These are phyloP conservation scores for Benthochromis sp. DNA, from an alignment of 2,113 vertebrate genomes.

Conservation along the genomic window DNA sequence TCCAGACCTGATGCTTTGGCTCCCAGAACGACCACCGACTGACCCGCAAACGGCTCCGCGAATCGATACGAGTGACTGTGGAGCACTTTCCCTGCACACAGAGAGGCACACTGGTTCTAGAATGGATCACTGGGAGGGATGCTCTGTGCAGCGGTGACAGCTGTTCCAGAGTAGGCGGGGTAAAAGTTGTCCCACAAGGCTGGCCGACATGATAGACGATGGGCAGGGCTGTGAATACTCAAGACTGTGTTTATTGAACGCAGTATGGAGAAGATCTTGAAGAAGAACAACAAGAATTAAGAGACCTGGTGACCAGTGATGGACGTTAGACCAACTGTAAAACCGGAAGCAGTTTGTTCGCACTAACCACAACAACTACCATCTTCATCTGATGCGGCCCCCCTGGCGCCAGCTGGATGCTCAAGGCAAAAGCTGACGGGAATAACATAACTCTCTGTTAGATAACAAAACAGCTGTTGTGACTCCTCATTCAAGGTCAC, in stretches of 20 bases:
- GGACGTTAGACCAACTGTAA: not conserved
- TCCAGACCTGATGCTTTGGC: conserved; percentile 75
- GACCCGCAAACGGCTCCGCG: conserved; percentile 66
- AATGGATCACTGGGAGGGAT: not conserved
- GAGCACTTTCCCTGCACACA: conserved; percentile 58
- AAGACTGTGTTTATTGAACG: not conserved
- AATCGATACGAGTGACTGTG: conserved; percentile 74
- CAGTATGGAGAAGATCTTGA: too few species aligned
- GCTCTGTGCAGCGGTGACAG: not conserved
- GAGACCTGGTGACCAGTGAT: not conserved
- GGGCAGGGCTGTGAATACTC: not conserved
- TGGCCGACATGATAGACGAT: accelerated
- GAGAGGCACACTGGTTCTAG: not conserved
- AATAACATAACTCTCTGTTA: not conserved
- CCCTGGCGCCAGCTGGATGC: not conserved
- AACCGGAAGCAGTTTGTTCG: not conserved
- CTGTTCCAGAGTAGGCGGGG: not conserved
- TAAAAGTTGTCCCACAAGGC: accelerated
- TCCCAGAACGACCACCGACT: conserved; percentile 70
- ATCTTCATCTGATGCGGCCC: not conserved
- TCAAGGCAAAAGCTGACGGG: not conserved
- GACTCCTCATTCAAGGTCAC: not conserved
- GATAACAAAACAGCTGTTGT: not conserved
- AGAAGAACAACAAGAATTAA: not conserved
- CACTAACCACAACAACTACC: not conserved